Conservation (phyloP, 1,140 invertebrate genomes). For the Pogonus chalceus region DNA sequence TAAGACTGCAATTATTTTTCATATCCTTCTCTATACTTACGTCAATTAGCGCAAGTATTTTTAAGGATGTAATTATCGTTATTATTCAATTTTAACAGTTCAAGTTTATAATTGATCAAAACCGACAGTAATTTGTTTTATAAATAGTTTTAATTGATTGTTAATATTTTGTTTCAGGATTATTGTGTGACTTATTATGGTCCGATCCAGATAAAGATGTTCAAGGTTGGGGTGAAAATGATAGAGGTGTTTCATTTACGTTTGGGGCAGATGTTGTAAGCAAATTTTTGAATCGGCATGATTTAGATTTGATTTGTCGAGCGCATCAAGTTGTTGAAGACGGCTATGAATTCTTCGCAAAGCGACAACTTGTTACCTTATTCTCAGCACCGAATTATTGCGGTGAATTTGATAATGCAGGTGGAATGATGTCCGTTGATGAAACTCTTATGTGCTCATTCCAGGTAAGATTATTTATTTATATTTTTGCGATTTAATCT, state of each 20-base stretch:
- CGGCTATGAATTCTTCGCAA: constrained; percentile 86
- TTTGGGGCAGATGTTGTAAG: constrained; percentile 76
- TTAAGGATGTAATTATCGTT: too few relatives aligned
- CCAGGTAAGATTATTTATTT: constrained; percentile 42
- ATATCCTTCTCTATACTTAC: too few relatives aligned
- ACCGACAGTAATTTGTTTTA: not conserved
- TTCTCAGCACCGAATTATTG: constrained; percentile 85
- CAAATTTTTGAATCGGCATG: constrained; percentile 76
- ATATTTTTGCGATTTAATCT: not conserved
- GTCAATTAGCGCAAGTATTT: too few relatives aligned
- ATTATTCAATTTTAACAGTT: too few relatives aligned
- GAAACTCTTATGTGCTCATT: constrained; percentile 99
- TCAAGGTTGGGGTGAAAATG: constrained; percentile 80
- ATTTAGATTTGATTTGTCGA: constrained; percentile 79
- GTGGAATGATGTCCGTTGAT: constrained; percentile 99
- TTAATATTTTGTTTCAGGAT: constrained; percentile 37
- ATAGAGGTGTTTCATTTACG: constrained; percentile 79
- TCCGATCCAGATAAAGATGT: constrained; percentile 85
- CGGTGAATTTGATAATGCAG: constrained; percentile 69
- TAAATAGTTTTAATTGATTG: too few relatives aligned
- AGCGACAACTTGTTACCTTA: constrained; percentile 83
- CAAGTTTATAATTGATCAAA: not conserved
- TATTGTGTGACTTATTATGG: constrained; percentile 81
- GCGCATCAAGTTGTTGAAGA: constrained; percentile 89
- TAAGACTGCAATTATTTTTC: too few relatives aligned